phyloP scores from a whole-genome alignment of 2,888 invertebrate species.

The Eulithis prunata region DNA sequence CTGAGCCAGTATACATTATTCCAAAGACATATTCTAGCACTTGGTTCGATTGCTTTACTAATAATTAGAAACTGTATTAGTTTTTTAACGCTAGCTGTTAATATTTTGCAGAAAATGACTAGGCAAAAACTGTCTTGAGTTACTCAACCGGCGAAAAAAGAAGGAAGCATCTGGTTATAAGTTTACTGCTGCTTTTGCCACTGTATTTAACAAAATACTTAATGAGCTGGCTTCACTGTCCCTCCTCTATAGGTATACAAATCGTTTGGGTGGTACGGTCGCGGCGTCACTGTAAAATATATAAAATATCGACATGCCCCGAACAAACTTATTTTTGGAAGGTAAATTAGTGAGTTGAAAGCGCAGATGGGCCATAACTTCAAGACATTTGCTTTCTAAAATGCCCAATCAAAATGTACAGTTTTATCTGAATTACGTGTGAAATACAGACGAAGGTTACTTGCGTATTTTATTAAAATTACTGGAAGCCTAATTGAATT shows the following conservation, averaged over 20 bases:
- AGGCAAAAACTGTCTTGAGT: too few relatives aligned
- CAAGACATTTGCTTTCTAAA: constrained; percentile 25
- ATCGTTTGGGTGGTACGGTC: constrained; percentile 27
- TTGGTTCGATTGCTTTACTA: too few relatives aligned
- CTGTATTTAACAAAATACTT: background rate
- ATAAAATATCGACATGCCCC: constrained; percentile 69
- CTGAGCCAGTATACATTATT: too few relatives aligned
- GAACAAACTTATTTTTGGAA: constrained; percentile 62
- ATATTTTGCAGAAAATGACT: too few relatives aligned
- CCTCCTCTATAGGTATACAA: constrained; percentile 21
- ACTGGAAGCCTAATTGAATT: constrained; percentile 19
- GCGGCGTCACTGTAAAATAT: constrained; percentile 63
- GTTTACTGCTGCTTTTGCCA: too few relatives aligned
- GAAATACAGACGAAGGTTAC: constrained; percentile 25
- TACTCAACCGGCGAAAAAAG: too few relatives aligned
- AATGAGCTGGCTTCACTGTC: constrained; percentile 1
- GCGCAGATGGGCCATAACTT: constrained; percentile 44
- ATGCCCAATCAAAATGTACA: constrained; percentile 9
- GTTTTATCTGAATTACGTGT: constrained; percentile 15
- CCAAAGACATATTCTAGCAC: too few relatives aligned
- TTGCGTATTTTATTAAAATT: constrained; percentile 24
- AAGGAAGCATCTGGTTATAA: too few relatives aligned
- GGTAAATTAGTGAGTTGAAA: constrained; percentile 47
- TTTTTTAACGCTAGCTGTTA: too few relatives aligned
- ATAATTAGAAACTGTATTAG: too few relatives aligned